Evolutionary conservation across 2,888 invertebrate genomes (phyloP), one percentile per base, ranked within the genome.

Genomic region (Bimastos eiseni): DNA sequence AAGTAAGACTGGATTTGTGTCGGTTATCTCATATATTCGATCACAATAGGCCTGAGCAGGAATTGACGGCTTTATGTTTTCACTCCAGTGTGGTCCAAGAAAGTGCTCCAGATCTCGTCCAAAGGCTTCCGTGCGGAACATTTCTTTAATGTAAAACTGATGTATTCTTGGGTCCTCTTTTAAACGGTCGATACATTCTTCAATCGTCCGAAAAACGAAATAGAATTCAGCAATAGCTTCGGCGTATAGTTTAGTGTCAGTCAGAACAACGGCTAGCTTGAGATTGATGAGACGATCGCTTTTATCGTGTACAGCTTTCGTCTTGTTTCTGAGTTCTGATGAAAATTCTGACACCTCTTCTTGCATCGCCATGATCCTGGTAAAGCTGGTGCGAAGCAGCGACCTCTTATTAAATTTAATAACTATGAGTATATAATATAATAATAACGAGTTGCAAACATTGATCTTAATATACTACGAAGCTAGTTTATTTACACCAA

Each of bases 311-410:
- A 92, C 90, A 34, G 34, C 83, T 88, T 92, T 90, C 17, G 92
- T 92, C 37, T 86, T 91, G 5, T 84, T 86, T 13, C 90, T 90
- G 91, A 92, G 37, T 89, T 92, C 92, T 34, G 91, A 41, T 84
- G 92, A 92, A 89, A 92, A 92, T 88, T 91, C 91, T 11, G 44
- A 49, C 89, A 19, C 93, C 93, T 84, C 70, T 91, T 94, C 93
- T 88, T 93, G 93, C 89, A 92, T 91, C 19, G 94, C 93, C 83
- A 93, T 91, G 2, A 93, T 91, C 88, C n/a, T n/a, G n/a, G n/a
- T n/a, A n/a, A n/a, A n/a, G n/a, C n/a, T n/a, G 1, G 70, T n/a
- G 70, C 70, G n/a, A 30, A 11, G 30, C 6, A 41, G 6, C 6
- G 41, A n/a, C n/a, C n/a, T n/a, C n/a, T n/a, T n/a, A n/a, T n/a